Evolutionary conservation across 37 sponge, comb jelly and placozoan species (phyloP).

Genomic region (Tethya wilhelma): DNA sequence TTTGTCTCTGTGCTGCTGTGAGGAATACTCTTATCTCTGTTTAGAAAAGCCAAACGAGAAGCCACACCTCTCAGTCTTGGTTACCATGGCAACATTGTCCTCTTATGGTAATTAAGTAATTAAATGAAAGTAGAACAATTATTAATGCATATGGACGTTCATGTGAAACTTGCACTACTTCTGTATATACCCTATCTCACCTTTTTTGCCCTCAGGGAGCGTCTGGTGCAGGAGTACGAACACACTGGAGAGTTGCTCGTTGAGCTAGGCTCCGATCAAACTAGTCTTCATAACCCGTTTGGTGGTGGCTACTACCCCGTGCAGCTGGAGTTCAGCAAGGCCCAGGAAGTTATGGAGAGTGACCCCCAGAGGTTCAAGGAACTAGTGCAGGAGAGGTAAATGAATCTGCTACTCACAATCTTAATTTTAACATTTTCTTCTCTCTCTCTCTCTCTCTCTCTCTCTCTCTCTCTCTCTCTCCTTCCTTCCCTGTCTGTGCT

Average conservation of each 20-base stretch:
- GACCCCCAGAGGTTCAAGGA: constrained; percentile 81
- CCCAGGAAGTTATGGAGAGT: constrained; percentile 59
- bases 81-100: constrained; percentile 94
- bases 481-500: neutral
- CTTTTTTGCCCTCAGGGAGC: constrained; percentile 66
- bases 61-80: constrained; percentile 78
- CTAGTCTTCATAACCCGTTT: constrained; percentile 97
- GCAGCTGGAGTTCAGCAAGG: constrained; percentile 77
- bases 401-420: too few relatives aligned
- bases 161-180: too few relatives aligned
- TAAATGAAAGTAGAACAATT: neutral
- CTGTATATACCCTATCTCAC: neutral
- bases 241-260: constrained; percentile 89
- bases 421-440: too few relatives aligned
- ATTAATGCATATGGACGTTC: too few relatives aligned
- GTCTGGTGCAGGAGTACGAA: constrained; percentile 81
- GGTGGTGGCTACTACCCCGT: constrained; percentile 98
- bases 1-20: neutral
- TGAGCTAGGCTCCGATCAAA: constrained; percentile 96
- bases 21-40: neutral
- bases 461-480: constrained; percentile 1
- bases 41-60: constrained; percentile 56
- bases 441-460: constrained; percentile 12
- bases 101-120: constrained; percentile 79
- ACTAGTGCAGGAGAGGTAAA: constrained; percentile 91